phyloP scores from a whole-genome alignment of 1,140 invertebrate species.

The Aphidius gifuensis region DNA sequence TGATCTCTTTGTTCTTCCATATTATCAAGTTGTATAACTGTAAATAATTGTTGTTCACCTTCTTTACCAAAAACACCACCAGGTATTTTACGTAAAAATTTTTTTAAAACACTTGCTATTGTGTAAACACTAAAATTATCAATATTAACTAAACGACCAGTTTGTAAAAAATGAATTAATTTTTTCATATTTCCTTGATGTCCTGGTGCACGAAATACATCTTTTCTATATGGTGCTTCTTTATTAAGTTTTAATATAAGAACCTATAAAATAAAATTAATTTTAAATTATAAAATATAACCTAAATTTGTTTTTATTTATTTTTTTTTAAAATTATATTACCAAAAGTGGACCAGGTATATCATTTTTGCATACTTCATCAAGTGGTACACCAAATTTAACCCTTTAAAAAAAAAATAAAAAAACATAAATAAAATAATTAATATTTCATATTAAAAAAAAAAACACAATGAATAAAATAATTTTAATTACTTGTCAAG shows the following conservation, averaged over 20 bases:
- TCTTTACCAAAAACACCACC: slow-evolving; percentile 91
- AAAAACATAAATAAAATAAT: slow-evolving; percentile 10
- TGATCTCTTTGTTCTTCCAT: slow-evolving; percentile 83
- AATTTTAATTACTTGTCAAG: slow-evolving; percentile 70
- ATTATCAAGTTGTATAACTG: slow-evolving; percentile 76
- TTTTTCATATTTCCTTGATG: slow-evolving; percentile 95
- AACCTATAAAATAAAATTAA: slow-evolving; percentile 58
- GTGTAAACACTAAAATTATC: slow-evolving; percentile 98
- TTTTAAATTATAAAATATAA: neutral
- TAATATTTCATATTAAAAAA: slow-evolving; percentile 15
- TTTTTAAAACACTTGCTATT: slow-evolving; percentile 95
- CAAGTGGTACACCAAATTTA: slow-evolving; percentile 84
- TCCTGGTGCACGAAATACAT: slow-evolving; percentile 91
- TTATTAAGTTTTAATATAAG: slow-evolving; percentile 92
- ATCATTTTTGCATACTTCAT: slow-evolving; percentile 90
- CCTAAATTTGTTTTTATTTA: neutral
- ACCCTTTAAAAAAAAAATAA: slow-evolving; percentile 60
- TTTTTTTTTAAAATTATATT: slow-evolving; percentile 35
- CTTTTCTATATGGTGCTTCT: slow-evolving; percentile 86
- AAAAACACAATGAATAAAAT: slow-evolving; percentile 5
- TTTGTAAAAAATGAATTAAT: slow-evolving; percentile 90
- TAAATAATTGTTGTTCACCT: slow-evolving; percentile 86
- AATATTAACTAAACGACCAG: slow-evolving; percentile 94
- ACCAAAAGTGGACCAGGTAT: slow-evolving; percentile 87
- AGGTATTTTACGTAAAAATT: slow-evolving; percentile 96